Percentiles rank a stretch among this genome's conserved stretches.
Evolutionary conservation across 2,797 vertebrate genomes (phyloP).

Genomic region (Aplochiton taeniatus): DNA sequence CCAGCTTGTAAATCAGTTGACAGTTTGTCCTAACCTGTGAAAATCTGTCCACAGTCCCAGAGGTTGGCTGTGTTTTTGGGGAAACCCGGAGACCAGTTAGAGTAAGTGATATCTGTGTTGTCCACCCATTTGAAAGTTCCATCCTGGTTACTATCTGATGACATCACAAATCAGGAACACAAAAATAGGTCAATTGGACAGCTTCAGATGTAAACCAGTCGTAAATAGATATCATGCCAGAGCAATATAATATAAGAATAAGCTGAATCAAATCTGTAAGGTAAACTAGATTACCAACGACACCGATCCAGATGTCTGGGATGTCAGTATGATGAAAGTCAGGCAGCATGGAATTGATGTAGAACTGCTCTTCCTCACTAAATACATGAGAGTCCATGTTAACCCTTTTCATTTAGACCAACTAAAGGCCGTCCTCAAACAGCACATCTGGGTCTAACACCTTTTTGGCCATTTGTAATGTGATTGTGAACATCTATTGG

Average conservation of each 20-base stretch:
- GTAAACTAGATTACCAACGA: conserved; percentile 66
- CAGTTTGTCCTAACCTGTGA: conserved; percentile 64
- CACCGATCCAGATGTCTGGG: conserved; percentile 80
- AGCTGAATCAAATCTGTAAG: not conserved
- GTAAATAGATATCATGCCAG: no score
- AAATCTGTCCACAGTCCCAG: conserved; percentile 83
- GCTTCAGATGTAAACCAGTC: not conserved
- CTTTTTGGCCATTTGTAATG: no score
- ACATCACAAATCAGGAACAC: conserved; percentile 6
- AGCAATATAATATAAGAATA: no score
- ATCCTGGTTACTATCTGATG: conserved; percentile 73
- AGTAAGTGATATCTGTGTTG: conserved; percentile 50
- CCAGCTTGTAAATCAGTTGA: not conserved
- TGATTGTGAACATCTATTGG: no score
- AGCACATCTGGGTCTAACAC: no score
- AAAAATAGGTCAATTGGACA: not conserved
- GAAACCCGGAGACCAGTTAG: conserved; percentile 72
- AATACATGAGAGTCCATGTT: not conserved
- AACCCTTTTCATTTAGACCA: no score
- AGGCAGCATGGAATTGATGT: conserved; percentile 74
- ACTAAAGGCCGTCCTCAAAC: no score
- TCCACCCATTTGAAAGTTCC: conserved; percentile 77
- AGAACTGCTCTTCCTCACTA: conserved; percentile 78
- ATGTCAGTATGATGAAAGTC: conserved; percentile 75
- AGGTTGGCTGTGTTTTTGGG: conserved; percentile 62